Conservation (phyloP, 2,888 invertebrate species). For the Macrophya annulata region DNA sequence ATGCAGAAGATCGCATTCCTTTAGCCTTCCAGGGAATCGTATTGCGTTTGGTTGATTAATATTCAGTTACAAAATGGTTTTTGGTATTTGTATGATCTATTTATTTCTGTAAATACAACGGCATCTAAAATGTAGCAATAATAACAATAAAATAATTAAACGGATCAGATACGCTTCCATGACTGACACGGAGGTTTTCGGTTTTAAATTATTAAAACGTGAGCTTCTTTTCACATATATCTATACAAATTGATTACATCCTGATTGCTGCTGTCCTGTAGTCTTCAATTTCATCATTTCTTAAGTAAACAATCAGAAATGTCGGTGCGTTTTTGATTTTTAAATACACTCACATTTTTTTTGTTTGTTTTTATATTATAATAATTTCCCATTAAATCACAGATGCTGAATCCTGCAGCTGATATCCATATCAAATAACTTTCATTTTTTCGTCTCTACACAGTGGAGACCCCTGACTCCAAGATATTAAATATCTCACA, state of each 20-base stretch:
- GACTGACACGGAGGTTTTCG: conserved; percentile 3
- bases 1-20: neutral
- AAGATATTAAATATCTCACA: neutral
- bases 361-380: neutral
- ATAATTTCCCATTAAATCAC: conserved; percentile 19
- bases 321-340: conserved; percentile 13
- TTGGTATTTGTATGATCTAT: conserved; percentile 43
- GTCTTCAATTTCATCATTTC: neutral
- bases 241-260: conserved; percentile 10
- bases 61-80: neutral
- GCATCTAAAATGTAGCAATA: conserved; percentile 43
- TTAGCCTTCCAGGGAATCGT: neutral
- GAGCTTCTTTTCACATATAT: conserved; percentile 6
- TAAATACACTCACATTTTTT: conserved; percentile 15
- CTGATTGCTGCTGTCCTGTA: neutral
- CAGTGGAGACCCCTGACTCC: neutral
- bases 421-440: neutral
- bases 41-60: neutral
- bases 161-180: conserved; percentile 26
- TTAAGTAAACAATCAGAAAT: neutral
- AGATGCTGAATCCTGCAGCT: conserved; percentile 4
- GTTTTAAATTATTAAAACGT: conserved; percentile 2
- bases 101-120: conserved; percentile 45
- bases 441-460: neutral
- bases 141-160: conserved; percentile 43